Conservation (phyloP, 2,888 invertebrate genomes). For the Fragum fragum region DNA sequence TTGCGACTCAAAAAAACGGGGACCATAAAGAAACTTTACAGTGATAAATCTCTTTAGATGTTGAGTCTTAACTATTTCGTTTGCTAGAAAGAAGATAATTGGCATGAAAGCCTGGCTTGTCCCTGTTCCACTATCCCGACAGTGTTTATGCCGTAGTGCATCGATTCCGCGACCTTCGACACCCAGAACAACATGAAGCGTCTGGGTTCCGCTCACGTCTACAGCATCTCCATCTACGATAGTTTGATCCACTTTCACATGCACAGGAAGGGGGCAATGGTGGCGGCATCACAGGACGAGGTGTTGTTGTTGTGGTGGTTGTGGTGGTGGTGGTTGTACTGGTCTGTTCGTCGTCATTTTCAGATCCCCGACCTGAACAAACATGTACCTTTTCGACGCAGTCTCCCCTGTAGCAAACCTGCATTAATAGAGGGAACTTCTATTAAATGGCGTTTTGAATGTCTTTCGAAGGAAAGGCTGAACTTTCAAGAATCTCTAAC, state of each 20-base stretch:
- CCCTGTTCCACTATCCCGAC: too few relatives aligned
- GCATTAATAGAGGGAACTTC: too few relatives aligned
- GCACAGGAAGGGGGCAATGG: neutral
- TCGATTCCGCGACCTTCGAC: neutral
- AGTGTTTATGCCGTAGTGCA: neutral
- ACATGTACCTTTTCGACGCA: neutral
- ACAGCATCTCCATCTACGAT: neutral
- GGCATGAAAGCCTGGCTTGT: too few relatives aligned
- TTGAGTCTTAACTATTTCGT: too few relatives aligned
- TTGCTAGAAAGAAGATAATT: too few relatives aligned
- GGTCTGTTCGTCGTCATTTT: neutral
- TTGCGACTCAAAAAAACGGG: too few relatives aligned
- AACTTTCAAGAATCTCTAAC: too few relatives aligned
- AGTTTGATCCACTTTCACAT: neutral
- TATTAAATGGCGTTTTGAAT: neutral
- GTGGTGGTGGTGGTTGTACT: neutral
- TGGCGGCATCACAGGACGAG: neutral
- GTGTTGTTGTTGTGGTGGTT: neutral
- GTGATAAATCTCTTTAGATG: too few relatives aligned
- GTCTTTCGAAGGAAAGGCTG: too few relatives aligned
- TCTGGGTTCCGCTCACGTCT: neutral
- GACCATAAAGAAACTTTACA: too few relatives aligned
- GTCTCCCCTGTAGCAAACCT: constrained; percentile 12
- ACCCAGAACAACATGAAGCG: constrained; percentile 2
- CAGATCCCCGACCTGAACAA: neutral